Base-by-base conservation (phyloP, 2,113 vertebrate genomes). In the Orcinus orca region DNA sequence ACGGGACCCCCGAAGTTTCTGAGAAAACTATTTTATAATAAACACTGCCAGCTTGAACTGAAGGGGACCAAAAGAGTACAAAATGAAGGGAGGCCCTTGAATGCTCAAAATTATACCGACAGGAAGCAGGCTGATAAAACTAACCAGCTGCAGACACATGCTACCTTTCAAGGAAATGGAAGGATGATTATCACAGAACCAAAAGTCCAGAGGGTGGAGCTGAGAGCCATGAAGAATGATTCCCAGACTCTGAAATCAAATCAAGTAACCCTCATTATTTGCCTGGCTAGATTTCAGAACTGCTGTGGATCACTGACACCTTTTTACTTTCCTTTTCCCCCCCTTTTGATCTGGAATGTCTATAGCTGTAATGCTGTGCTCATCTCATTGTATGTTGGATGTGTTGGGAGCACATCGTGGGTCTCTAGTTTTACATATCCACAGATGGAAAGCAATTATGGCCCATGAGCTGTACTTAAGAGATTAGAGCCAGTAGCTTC, bases 101-200 rank as follows among this genome's bases (percentile, higher is more conserved):
- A 79, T 86, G 5, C 18, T n/a, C n/a, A 86, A 71, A 82, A 31
- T 82, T 38, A 60, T 67, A 76, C 10, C 55, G 41, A 53, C 60
- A 82, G 38, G 58, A 95, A 93, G 47, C 18, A 88, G 33, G 38
- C 41, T 91, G 62, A 93, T 88, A 80, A 87, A 95, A 92, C 29
- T 38, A 85, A 89, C 55, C 41, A 93, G 71, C 15, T 70, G 7
- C 50, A 87, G 44, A 53, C 47, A 89, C 6, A 41, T 79, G 36
- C 62, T 89, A 88, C 55, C 67, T 77, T 82, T 94, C 73, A 71
- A 62, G 29, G 55, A 87, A 55, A 79, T 14, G 36, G 15, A 81
- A 88, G 9, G 15, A 77, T 29, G 29, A 26, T 47, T 71, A 50
- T 31, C 73, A 81, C 3, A 60, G 36, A 95, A 88, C n/a, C 38